Percentiles rank a stretch among this genome's conserved stretches.
phyloP scores from a whole-genome alignment of 2,113 vertebrate genomes.

The Coturnix japonica region DNA sequence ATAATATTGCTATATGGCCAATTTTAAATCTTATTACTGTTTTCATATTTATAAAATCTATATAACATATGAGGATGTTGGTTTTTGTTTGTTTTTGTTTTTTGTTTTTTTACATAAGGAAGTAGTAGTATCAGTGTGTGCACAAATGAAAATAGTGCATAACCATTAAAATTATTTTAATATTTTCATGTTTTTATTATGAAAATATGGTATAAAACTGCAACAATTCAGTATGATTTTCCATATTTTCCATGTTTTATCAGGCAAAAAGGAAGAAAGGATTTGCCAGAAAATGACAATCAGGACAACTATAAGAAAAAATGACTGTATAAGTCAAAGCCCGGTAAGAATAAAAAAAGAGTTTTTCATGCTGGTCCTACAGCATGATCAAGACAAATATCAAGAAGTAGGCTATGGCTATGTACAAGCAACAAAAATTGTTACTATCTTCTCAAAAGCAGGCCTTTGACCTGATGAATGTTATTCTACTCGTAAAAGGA shows the following conservation, averaged over 20 bases:
- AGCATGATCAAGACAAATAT: neutral
- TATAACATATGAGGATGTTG: neutral
- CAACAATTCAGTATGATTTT: slow-evolving; percentile 33
- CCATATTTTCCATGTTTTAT: slow-evolving; percentile 72
- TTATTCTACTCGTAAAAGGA: neutral
- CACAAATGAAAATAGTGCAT: neutral
- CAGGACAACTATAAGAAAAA: slow-evolving; percentile 92
- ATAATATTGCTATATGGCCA: neutral
- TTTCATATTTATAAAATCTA: neutral
- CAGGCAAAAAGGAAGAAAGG: slow-evolving; percentile 95
- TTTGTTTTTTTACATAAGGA: neutral
- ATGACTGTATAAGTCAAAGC: slow-evolving; percentile 92
- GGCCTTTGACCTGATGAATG: neutral
- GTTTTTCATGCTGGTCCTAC: neutral
- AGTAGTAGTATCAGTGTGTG: neutral
- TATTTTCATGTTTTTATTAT: neutral
- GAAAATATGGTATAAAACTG: neutral
- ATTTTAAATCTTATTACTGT: neutral
- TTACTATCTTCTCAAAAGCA: neutral
- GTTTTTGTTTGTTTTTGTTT: neutral
- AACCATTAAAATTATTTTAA: neutral
- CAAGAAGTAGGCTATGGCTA: neutral
- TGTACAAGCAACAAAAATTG: neutral
- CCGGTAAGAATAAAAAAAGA: slow-evolving; percentile 82
- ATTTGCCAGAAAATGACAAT: slow-evolving; percentile 94